These are phyloP conservation scores for Sinelater perroti DNA, from an alignment of 2,888 invertebrate species.

Conservation along the genomic window DNA sequence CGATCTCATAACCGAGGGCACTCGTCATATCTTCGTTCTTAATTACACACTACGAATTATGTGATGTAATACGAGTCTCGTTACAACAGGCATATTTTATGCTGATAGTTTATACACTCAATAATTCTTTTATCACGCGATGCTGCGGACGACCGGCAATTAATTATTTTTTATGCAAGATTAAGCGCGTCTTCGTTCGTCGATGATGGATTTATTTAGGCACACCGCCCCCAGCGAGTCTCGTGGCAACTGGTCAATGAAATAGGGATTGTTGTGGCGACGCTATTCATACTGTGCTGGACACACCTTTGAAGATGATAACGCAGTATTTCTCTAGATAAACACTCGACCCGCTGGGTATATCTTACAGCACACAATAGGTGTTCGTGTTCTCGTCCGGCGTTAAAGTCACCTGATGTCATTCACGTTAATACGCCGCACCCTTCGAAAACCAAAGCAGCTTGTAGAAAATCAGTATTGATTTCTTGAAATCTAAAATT, in stretches of 20 bases:
- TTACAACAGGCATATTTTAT: slow-evolving; percentile 54
- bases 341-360: slow-evolving; percentile 42
- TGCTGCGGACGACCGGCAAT: slow-evolving; percentile 34
- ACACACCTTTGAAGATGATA: slow-evolving; percentile 43
- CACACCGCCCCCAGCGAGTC: slow-evolving; percentile 8
- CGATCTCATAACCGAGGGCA: slow-evolving; percentile 45
- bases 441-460: slow-evolving; percentile 21
- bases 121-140: slow-evolving; percentile 49
- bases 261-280: slow-evolving; percentile 40
- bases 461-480: slow-evolving; percentile 6
- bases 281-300: slow-evolving; percentile 41
- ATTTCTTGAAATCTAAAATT: background rate
- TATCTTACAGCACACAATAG: slow-evolving; percentile 37
- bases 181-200: slow-evolving; percentile 14
- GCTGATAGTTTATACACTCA: slow-evolving; percentile 44
- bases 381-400: slow-evolving; percentile 42
- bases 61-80: slow-evolving; percentile 56
- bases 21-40: slow-evolving; percentile 50
- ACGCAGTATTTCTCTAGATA: slow-evolving; percentile 41
- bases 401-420: slow-evolving; percentile 42
- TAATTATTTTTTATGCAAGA: slow-evolving; percentile 39
- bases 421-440: slow-evolving; percentile 34
- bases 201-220: slow-evolving; percentile 25
- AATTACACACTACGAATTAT: slow-evolving; percentile 57
- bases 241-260: slow-evolving; percentile 39